Evolutionary conservation across 37 sponge, comb jelly and placozoan genomes (phyloP), one percentile per base, ranked within the genome.

Genomic region (Aphrocallistes beatrix): DNA sequence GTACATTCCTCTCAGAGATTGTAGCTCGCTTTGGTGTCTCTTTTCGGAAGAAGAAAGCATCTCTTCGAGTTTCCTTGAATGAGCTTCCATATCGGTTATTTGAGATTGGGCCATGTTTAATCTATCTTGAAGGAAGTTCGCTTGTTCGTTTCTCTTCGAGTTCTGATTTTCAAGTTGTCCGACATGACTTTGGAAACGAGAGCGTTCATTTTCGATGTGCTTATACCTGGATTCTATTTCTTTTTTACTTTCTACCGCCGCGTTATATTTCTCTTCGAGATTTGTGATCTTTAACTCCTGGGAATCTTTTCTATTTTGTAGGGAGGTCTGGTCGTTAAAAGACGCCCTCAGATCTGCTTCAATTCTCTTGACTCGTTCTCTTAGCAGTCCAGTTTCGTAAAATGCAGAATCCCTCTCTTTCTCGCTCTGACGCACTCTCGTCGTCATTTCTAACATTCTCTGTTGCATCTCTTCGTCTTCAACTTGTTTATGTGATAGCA

Each of bases 101-200:
- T 60, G 75, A 30, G 75, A 60, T 60, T 60, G 75, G 75, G 75
- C 75, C 75, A 60, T 60, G 34, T 60, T 60, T 28, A 60, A 60
- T 60, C 75, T 3, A 30, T 60, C 75, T 28, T 60, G 75, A 25
- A 60, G 75, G 75, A 60, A 60, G 75, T 60, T 60, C 28, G 75
- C 75, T 60, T 60, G 75, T 60, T 60, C 75, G 25, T 25, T 60
- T 60, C 75, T 60, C 75, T 25, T 60, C 8, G 75, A 60, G 6
- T 25, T 19, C 21, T 60, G 75, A 60, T 30, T 30, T 6, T 60
- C 75, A 60, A 60, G n/a, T 30, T 60, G 75, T 28, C 3, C n/a
- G 32, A 13, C 75, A 3, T 60, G 75, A 25, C 28, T 30, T 19
- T 60, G 75, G 6, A 60, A 19, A 6, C 75, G 75, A 13, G 8